These are phyloP conservation scores for Onychorhynchus coronatus DNA, from an alignment of 2,113 vertebrate species.

Conservation along the genomic window DNA sequence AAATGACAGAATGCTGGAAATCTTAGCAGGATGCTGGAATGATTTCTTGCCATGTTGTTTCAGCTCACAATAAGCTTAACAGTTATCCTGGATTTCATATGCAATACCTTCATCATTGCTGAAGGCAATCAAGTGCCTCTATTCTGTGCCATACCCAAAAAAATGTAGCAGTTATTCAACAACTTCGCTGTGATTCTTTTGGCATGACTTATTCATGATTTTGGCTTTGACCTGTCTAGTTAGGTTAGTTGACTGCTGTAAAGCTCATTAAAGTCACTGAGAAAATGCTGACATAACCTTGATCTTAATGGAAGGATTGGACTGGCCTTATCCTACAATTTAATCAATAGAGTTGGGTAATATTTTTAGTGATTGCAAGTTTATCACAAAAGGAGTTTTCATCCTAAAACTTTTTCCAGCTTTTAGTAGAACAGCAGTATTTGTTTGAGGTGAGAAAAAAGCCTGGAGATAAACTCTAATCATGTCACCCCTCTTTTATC, in stretches of 20 bases:
- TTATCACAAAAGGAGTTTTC: background rate
- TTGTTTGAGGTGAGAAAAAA: background rate
- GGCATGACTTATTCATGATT: background rate
- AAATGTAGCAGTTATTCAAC: background rate
- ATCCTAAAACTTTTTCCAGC: background rate
- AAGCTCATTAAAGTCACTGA: background rate
- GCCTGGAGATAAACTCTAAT: background rate
- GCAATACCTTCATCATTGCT: background rate
- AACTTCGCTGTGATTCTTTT: background rate
- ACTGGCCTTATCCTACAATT: background rate
- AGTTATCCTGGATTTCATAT: background rate
- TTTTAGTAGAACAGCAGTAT: background rate
- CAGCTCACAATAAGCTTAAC: background rate
- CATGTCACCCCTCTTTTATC: background rate
- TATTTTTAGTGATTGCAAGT: background rate
- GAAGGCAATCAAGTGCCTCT: background rate
- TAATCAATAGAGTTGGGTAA: background rate
- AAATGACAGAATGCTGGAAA: background rate
- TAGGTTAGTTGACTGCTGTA: background rate
- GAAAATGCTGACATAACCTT: background rate
- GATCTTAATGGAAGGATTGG: background rate
- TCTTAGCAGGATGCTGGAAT: background rate
- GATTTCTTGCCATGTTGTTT: background rate
- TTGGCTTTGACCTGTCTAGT: background rate
- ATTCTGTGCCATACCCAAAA: background rate